Evolutionary conservation across 1,140 invertebrate species (phyloP), one percentile per base, ranked within the genome.

Genomic region (Calosoma granatense): DNA sequence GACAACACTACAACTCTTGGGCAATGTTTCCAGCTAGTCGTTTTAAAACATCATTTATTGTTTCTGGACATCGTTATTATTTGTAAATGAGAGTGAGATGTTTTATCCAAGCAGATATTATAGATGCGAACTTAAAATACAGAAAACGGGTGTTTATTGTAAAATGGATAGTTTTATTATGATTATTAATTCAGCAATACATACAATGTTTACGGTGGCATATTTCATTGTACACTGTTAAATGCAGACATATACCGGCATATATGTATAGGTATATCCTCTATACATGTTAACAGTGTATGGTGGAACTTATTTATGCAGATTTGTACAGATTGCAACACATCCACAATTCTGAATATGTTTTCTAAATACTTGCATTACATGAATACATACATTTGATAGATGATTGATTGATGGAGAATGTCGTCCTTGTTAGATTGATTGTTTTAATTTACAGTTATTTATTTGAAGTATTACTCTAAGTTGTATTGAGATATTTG

Each of bases 31-130:
- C 41, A 47, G 41, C 41, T 47, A 47, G 41, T 47, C 41, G 9
- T 47, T 47, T 47, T 3, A 47, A 47, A 47, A 12, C 41, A 47
- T 47, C 6, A 36, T 36, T 36, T 47, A 17, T 47, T 47, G n/a
- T n/a, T n/a, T n/a, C n/a, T 47, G 41, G 41, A 47, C 41, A 47
- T 47, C 41, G 9, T 47, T 47, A 47, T 47, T 47, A 47, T 47
- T 47, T 47, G 15, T 47, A 12, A 47, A 47, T 47, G 17, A 47
- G 41, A 47, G 41, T 47, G 41, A 47, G 41, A 47, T 47, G 26
- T 30, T 30, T 30, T 30, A 6, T 47, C 41, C 41, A 47, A 47
- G 17, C 9, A 47, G 4, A 47, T 47, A 12, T 9, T 12, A 12
- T 47, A 47, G 41, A 17, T 47, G 41, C 41, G 41, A 47, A 47